A percentile compares a stretch with the other conserved stretches of the same genome.
These are phyloP conservation scores for Serrognathus titanus DNA, from an alignment of 2,888 invertebrate genomes.

Conservation along the genomic window DNA sequence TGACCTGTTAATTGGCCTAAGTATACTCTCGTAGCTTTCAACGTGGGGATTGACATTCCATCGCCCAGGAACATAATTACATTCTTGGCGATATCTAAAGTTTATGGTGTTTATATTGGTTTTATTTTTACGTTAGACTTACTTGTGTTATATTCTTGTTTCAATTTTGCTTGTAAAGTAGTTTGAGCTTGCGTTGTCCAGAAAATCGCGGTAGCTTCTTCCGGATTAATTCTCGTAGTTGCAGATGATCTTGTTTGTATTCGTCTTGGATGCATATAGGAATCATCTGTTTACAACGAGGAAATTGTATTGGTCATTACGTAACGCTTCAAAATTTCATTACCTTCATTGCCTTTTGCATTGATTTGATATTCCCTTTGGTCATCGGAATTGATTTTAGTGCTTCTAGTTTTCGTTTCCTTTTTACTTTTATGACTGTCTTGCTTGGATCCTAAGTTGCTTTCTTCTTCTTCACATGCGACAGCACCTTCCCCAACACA, in stretches of 20 bases:
- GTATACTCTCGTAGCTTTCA: conserved; percentile 72
- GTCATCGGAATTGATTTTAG: too few relatives aligned
- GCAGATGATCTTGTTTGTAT: too few relatives aligned
- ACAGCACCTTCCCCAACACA: conserved; percentile 63
- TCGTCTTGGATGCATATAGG: too few relatives aligned
- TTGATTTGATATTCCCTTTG: too few relatives aligned
- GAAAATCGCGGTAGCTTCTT: conserved; percentile 28
- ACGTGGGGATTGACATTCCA: conserved; percentile 81
- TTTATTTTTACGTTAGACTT: background rate
- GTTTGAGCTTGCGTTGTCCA: conserved; percentile 44
- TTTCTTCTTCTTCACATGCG: conserved; percentile 37
- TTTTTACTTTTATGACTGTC: too few relatives aligned
- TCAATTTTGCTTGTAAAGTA: conserved; percentile 34
- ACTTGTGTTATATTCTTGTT: conserved; percentile 28
- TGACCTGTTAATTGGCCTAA: conserved; percentile 60
- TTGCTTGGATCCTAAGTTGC: background rate
- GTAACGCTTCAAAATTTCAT: too few relatives aligned
- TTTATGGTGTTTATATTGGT: too few relatives aligned
- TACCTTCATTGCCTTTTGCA: too few relatives aligned
- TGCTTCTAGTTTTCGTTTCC: too few relatives aligned
- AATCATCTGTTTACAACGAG: too few relatives aligned
- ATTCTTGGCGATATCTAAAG: conserved; percentile 60
- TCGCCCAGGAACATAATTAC: conserved; percentile 82
- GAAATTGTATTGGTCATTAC: too few relatives aligned
- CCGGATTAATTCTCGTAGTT: too few relatives aligned